phyloP scores from a whole-genome alignment of 92 coral and sea anemone species.

The Palythoa caribaeorum region DNA sequence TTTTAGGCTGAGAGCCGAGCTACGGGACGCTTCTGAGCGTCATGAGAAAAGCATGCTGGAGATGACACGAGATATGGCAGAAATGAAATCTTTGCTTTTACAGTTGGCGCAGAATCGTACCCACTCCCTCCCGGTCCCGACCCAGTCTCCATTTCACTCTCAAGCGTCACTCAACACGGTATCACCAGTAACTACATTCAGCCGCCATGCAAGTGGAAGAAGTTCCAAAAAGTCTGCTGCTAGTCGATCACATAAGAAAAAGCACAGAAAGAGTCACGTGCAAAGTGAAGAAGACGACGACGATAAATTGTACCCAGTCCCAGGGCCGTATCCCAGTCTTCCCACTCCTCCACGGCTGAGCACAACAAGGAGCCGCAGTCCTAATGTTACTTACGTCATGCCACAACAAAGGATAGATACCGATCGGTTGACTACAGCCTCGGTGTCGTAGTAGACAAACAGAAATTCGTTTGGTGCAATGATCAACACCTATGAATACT shows the following conservation, averaged over 20 bases:
- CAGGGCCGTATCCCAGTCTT: conserved; percentile 42
- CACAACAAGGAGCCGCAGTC: background rate
- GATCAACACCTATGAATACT: no score
- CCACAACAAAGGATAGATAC: background rate
- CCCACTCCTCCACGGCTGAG: conserved; percentile 31
- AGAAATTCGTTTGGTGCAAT: background rate
- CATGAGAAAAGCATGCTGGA: conserved; percentile 76
- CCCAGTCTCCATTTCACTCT: conserved; percentile 24
- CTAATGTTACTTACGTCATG: conserved; percentile 34
- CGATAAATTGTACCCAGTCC: conserved; percentile 60
- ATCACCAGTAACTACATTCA: background rate
- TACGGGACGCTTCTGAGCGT: conserved; percentile 70
- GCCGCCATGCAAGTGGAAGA: conserved; percentile 26
- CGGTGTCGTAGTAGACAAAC: background rate
- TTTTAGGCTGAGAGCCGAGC: conserved; percentile 77
- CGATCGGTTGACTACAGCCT: background rate
- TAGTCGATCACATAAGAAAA: conserved; percentile 61
- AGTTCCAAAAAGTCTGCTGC: conserved; percentile 23
- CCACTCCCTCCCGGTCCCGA: conserved; percentile 9
- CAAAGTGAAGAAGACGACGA: conserved; percentile 71
- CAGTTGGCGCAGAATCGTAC: conserved; percentile 65
- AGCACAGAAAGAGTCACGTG: conserved; percentile 54
- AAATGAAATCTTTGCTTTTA: conserved; percentile 78
- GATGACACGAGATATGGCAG: conserved; percentile 90
- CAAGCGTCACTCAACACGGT: conserved; percentile 6